Conservation (phyloP, 2,113 vertebrate species). For the Onychostruthus taczanowskii region DNA sequence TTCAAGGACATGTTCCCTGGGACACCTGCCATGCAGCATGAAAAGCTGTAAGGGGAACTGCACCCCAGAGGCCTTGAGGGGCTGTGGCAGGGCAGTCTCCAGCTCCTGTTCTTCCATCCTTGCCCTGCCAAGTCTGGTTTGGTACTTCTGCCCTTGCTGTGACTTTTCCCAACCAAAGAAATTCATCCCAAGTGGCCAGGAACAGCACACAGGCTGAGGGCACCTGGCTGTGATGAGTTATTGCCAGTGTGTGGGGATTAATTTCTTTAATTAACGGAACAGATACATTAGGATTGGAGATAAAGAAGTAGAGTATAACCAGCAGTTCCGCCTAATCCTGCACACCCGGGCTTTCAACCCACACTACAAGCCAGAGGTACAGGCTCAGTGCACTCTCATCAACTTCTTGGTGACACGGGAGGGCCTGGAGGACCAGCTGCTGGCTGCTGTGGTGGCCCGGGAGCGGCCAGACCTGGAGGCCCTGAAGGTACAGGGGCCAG, state of each 20-base stretch:
- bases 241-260: not conserved
- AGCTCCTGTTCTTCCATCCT: not conserved
- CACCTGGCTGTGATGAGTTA: not conserved
- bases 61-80: not conserved
- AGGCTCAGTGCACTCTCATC: conserved; percentile 80
- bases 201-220: not conserved
- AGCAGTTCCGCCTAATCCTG: conserved; percentile 74
- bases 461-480: conserved; percentile 75
- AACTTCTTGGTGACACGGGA: conserved; percentile 80
- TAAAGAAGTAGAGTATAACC: conserved; percentile 77
- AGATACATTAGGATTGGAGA: conserved; percentile 77
- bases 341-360: conserved; percentile 79
- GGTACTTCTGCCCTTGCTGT: not conserved
- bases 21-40: not conserved
- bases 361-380: conserved; percentile 80
- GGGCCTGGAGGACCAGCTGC: conserved; percentile 77
- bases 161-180: not conserved
- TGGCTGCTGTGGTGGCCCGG: conserved; percentile 76
- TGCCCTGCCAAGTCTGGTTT: not conserved
- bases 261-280: not conserved
- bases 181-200: not conserved
- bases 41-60: not conserved
- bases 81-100: not conserved
- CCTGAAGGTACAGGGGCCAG: conserved; percentile 63
- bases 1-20: not conserved